phyloP scores from a whole-genome alignment of 1,140 invertebrate genomes.

The Pogonomyrmex barbatus region DNA sequence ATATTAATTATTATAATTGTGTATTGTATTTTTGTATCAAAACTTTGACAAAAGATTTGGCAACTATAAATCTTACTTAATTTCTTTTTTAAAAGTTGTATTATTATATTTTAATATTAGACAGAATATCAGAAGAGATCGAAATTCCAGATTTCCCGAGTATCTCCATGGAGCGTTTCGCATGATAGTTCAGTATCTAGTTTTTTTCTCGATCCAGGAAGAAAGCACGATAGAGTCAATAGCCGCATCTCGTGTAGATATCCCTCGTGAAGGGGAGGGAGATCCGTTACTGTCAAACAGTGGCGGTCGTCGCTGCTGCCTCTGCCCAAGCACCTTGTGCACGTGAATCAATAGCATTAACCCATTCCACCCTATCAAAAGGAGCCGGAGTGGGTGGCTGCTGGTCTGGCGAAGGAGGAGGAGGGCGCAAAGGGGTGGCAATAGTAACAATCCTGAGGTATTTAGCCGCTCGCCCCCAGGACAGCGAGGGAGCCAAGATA shows the following conservation, averaged over 20 bases:
- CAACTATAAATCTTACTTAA: neutral
- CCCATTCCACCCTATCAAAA: slow-evolving; percentile 85
- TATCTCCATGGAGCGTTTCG: slow-evolving; percentile 20
- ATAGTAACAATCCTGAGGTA: slow-evolving; percentile 87
- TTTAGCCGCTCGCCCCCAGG: slow-evolving; percentile 84
- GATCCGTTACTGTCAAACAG: slow-evolving; percentile 86
- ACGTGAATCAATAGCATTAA: slow-evolving; percentile 87
- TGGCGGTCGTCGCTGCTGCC: slow-evolving; percentile 78
- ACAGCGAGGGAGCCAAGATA: slow-evolving; percentile 84
- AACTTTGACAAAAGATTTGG: neutral
- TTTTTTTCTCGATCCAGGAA: slow-evolving; percentile 32
- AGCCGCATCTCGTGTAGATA: slow-evolving; percentile 58
- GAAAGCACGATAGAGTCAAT: slow-evolving; percentile 58
- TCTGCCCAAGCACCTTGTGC: slow-evolving; percentile 80
- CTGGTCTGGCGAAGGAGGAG: slow-evolving; percentile 65
- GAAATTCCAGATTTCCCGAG: neutral
- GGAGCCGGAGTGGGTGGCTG: slow-evolving; percentile 74
- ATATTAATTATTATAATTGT: neutral
- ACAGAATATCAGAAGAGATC: neutral
- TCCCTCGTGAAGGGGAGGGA: slow-evolving; percentile 57
- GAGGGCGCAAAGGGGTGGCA: slow-evolving; percentile 82
- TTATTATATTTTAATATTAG: neutral
- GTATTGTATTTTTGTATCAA: neutral
- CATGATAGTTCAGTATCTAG: neutral
- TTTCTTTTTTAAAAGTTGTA: neutral